Conservation (phyloP, 2,797 vertebrate genomes). For the Enteromius treurensis region DNA sequence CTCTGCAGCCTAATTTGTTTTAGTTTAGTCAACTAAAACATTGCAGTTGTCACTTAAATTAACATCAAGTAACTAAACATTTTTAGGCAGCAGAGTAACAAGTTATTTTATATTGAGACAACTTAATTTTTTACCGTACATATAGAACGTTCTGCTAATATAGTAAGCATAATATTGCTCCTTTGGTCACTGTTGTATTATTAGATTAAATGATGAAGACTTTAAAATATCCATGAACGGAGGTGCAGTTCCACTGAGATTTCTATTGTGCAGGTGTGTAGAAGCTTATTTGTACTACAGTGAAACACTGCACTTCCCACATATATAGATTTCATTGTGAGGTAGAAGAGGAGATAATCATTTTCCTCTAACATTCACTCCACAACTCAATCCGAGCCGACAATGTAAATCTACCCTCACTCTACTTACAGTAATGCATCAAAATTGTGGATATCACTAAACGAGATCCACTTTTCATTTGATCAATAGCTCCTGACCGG, state of each 20-base stretch:
- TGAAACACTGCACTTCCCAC: slow-evolving; percentile 7
- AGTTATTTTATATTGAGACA: too few relatives aligned
- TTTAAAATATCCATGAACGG: slow-evolving; percentile 22
- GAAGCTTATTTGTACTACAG: slow-evolving; percentile 36
- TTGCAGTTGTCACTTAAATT: too few relatives aligned
- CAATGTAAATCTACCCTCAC: slow-evolving; percentile 56
- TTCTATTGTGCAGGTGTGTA: slow-evolving; percentile 22
- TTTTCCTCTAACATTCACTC: slow-evolving; percentile 36
- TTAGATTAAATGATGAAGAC: not conserved
- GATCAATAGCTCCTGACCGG: slow-evolving; percentile 52
- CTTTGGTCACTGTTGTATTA: not conserved
- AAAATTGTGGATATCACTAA: slow-evolving; percentile 32
- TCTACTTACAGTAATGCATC: slow-evolving; percentile 45
- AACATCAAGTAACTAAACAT: too few relatives aligned
- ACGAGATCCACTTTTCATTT: slow-evolving; percentile 51
- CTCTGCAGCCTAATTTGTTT: too few relatives aligned
- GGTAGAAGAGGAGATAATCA: slow-evolving; percentile 31
- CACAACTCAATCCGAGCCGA: slow-evolving; percentile 42
- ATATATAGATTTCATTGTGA: slow-evolving; percentile 33
- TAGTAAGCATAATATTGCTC: not conserved
- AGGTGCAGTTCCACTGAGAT: not conserved
- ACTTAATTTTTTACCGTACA: too few relatives aligned
- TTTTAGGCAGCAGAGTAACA: too few relatives aligned
- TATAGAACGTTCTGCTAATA: not conserved
- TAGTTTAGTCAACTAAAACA: too few relatives aligned